These are phyloP conservation scores for Tinamus guttatus DNA, from an alignment of 2,113 vertebrate genomes.

Conservation along the genomic window DNA sequence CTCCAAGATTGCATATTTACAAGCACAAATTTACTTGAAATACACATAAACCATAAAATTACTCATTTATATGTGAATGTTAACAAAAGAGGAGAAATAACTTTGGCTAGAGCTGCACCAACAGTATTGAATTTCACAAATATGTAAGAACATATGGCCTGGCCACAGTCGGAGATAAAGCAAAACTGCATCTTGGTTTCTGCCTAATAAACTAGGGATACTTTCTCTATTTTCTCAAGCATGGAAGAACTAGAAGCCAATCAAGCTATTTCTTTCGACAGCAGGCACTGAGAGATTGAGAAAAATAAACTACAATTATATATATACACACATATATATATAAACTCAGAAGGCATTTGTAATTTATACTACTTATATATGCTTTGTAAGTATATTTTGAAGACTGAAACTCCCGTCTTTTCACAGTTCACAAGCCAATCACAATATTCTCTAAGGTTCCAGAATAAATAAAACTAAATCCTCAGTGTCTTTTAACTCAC, in stretches of 20 bases:
- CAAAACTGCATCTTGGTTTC: background rate
- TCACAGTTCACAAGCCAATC: background rate
- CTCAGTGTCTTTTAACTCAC: background rate
- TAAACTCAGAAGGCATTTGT: background rate
- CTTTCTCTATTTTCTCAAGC: background rate
- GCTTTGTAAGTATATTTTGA: background rate
- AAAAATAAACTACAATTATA: background rate
- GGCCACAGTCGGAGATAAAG: background rate
- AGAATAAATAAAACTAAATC: background rate
- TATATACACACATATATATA: no score
- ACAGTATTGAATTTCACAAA: background rate
- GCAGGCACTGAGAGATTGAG: background rate
- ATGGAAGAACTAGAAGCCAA: background rate
- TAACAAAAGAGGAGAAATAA: background rate
- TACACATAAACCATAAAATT: background rate
- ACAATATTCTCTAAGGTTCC: background rate
- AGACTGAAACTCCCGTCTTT: background rate
- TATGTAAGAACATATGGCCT: background rate
- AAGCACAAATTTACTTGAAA: background rate
- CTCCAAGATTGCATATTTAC: background rate
- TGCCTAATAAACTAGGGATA: background rate
- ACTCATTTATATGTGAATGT: background rate
- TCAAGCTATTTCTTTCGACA: background rate
- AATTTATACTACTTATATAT: background rate
- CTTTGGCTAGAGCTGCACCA: background rate